These are phyloP conservation scores for Tetragnatha versicolor DNA, from an alignment of 1,140 invertebrate species.

Conservation along the genomic window DNA sequence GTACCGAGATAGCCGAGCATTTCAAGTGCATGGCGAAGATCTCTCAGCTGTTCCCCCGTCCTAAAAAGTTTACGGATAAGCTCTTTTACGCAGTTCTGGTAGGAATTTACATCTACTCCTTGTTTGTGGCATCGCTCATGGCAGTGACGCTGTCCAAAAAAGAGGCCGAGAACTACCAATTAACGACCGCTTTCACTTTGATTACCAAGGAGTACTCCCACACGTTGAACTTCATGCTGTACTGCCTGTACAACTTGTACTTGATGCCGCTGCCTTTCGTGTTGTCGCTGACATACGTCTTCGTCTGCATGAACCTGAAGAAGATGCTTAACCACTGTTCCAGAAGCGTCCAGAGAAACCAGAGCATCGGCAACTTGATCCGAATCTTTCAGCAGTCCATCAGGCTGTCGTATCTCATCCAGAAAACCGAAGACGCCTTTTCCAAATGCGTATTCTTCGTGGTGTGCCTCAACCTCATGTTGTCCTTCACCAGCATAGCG, in stretches of 20 bases:
- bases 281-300: neutral
- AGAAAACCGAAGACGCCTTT: slow-evolving; percentile 1
- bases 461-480: neutral
- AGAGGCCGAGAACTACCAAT: slow-evolving; percentile 12
- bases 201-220: neutral
- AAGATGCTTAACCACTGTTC: slow-evolving; percentile 1
- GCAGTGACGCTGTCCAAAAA: neutral
- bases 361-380: neutral
- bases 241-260: slow-evolving; percentile 1
- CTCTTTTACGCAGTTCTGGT: neutral
- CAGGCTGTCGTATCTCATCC: neutral
- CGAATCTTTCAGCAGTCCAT: neutral
- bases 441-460: slow-evolving; percentile 19
- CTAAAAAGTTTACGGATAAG: neutral
- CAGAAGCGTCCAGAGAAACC: neutral
- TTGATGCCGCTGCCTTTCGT: slow-evolving; percentile 9
- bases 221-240: neutral
- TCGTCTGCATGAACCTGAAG: neutral
- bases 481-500: slow-evolving; percentile 22
- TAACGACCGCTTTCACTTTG: neutral
- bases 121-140: neutral
- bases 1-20: neutral
- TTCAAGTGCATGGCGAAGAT: neutral
- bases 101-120: neutral
- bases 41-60: neutral